Evolutionary conservation across 2,888 invertebrate genomes (phyloP), one percentile per base, ranked within the genome.

Genomic region (Cyrtodaria siliqua): DNA sequence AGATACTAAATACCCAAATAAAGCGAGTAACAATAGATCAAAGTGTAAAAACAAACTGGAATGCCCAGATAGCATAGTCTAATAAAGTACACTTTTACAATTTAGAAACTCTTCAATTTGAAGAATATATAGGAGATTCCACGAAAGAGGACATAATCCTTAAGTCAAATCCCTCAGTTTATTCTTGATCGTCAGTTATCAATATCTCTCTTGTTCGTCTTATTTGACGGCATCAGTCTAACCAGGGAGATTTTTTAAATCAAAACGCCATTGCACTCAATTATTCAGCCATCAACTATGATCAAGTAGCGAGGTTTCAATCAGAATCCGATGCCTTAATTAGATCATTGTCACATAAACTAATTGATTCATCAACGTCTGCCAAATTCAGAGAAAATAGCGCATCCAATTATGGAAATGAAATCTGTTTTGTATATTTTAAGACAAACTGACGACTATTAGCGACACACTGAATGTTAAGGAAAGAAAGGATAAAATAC

Each of bases 291-390:
- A 74, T 74, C 68, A 68, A 68, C 60, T 59, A 44, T n/a, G 40
- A 67, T 74, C 57, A 74, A 42, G 67, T 23, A 56, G 38, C 26
- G 27, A 27, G 24, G 40, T 55, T 61, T 49, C 60, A 67, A 63
- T 57, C 63, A 38, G 40, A 26, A 55, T 52, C 33, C 23, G 44
- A 27, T 24, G 33, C 42, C 40, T 42, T 62, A 77, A 77, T 77
- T 77, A 49, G 29, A 77, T 77, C 67, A 71, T 66, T 59, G 59
- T 68, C 71, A 63, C 55, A 50, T 50, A 60, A 72, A 52, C 59
- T 72, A 77, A 77, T 77, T 72, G 77, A 68, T 57, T 56, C 69
- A 53, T 63, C 49, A 18, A 12, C 20, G 67, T 38, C 20, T 26
- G 23, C 16, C 12, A 40, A 24, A 29, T 38, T n/a, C 29, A 16